Percentiles rank a stretch among this genome's conserved stretches.
Conservation (phyloP, 2,888 invertebrate genomes). For the Petrophora chlorosata region DNA sequence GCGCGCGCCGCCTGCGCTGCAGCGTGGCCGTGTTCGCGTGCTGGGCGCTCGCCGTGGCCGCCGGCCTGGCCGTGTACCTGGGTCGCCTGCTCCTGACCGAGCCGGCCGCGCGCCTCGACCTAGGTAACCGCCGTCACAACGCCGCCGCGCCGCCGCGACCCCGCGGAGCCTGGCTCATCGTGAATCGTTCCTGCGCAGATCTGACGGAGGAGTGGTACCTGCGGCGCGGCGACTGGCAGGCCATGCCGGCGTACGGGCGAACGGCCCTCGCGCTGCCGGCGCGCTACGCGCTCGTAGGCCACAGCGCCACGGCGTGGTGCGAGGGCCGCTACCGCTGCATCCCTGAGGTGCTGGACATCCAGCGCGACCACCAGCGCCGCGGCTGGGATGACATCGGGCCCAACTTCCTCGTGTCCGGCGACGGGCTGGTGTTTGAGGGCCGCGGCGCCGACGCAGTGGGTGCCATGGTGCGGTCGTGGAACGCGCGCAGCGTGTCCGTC, state of each 20-base stretch:
- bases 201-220: slow-evolving; percentile 59
- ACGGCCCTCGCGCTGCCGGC: neutral
- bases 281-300: neutral
- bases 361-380: neutral
- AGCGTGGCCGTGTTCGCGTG: slow-evolving; percentile 75
- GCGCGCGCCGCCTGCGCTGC: slow-evolving; percentile 50
- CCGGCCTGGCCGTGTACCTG: slow-evolving; percentile 26
- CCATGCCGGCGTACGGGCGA: slow-evolving; percentile 28
- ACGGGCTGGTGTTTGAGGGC: slow-evolving; percentile 69
- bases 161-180: no score
- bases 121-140: neutral
- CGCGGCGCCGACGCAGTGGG: slow-evolving; percentile 65
- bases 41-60: slow-evolving; percentile 67
- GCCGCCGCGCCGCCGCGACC: neutral
- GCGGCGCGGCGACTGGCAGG: slow-evolving; percentile 57
- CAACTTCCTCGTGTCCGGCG: slow-evolving; percentile 66
- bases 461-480: slow-evolving; percentile 49
- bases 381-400: slow-evolving; percentile 60
- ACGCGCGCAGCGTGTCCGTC: neutral
- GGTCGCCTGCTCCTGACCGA: neutral
- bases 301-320: neutral
- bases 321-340: neutral
- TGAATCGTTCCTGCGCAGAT: neutral
- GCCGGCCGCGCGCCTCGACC: neutral
- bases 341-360: neutral